Conservation (phyloP, 1,140 invertebrate genomes). For the Harpegnathos saltator region DNA sequence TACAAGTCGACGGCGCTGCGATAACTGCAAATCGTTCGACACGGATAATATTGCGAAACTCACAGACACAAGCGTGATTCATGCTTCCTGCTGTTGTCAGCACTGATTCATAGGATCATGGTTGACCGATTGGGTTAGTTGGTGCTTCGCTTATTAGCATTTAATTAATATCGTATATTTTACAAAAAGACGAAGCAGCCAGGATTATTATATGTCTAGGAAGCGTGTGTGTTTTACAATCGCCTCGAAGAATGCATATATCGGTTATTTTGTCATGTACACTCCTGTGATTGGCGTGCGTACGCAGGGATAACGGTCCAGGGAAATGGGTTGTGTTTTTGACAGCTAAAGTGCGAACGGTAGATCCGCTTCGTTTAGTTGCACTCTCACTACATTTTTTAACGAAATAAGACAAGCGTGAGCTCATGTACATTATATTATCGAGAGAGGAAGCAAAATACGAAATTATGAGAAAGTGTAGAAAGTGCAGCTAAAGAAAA, state of each 20-base stretch:
- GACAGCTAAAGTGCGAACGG: conserved; percentile 74
- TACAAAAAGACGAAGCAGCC: not conserved
- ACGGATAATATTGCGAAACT: conserved; percentile 35
- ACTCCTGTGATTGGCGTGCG: not conserved
- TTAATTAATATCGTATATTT: conserved; percentile 63
- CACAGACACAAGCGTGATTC: conserved; percentile 70
- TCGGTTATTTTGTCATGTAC: not conserved
- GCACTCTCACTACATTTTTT: not conserved
- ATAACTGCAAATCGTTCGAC: not conserved
- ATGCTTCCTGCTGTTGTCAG: conserved; percentile 81
- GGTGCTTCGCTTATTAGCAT: conserved; percentile 59
- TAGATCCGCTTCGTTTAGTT: not conserved
- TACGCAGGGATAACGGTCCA: conserved; percentile 61
- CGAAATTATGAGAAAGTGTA: not conserved
- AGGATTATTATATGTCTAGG: no score
- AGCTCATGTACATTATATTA: no score
- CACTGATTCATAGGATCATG: conserved; percentile 86
- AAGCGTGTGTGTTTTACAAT: not conserved
- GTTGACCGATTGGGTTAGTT: conserved; percentile 87
- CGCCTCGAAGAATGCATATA: not conserved
- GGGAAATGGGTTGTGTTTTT: conserved; percentile 73
- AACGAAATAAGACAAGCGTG: no score
- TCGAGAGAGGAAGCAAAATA: not conserved
- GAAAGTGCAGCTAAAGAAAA: not conserved
- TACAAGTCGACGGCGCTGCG: not conserved